Percentiles rank a stretch among this genome's conserved stretches.
Evolutionary conservation across 2,113 vertebrate species (phyloP).

Genomic region (Oceanites oceanicus): DNA sequence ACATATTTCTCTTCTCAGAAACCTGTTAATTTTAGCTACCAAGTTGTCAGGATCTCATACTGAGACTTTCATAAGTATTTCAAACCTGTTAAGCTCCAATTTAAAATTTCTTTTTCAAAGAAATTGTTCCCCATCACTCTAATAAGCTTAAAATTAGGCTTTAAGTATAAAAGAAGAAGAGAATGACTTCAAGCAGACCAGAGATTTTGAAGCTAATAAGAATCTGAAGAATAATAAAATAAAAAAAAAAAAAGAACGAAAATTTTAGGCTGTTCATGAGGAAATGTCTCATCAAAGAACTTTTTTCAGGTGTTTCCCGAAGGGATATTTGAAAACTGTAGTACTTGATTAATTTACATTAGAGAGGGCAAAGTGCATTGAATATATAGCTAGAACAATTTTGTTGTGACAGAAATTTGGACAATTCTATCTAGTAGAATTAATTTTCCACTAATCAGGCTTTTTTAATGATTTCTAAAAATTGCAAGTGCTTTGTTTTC

Average conservation of each 20-base stretch:
- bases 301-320: background rate
- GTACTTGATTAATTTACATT: background rate
- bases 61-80: background rate
- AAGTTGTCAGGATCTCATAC: background rate
- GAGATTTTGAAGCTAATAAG: background rate
- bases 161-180: background rate
- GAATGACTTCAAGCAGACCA: background rate
- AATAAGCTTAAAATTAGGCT: background rate
- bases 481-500: background rate
- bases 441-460: background rate
- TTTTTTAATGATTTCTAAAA: background rate
- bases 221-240: background rate
- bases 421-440: background rate
- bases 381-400: background rate
- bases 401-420: background rate
- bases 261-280: background rate
- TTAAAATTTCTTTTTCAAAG: background rate
- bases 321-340: background rate
- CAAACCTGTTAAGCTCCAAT: rapidly evolving
- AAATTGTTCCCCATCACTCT: background rate
- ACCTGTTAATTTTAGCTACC: background rate
- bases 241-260: background rate
- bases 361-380: background rate
- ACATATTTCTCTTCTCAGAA: background rate
- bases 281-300: background rate